Evolutionary conservation across 2,797 vertebrate species (phyloP), one percentile per base, ranked within the genome.

Genomic region (Silurus aristotelis): DNA sequence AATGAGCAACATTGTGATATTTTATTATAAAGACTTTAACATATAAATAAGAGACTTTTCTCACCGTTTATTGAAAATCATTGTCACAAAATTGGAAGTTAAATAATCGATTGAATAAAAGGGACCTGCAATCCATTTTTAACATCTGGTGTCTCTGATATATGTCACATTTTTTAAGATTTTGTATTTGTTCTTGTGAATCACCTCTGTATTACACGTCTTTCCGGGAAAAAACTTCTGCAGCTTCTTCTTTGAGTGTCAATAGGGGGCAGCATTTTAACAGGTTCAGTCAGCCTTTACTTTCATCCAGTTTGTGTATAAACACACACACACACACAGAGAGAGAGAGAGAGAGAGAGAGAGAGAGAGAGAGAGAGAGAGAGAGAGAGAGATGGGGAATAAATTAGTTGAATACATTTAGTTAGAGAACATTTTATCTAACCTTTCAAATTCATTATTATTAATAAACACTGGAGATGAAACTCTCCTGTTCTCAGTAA

Each of bases 221-320:
- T 8, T 31, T 3, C 48, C 25, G 72, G 56, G 27, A n/a, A 27
- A 60, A 43, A 78, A 58, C 67, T 64, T 73, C 43, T 66, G 27
- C 48, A 83, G 68, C 31, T 70, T 52, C 52, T 82, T 73, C 70
- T 63, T 19, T 85, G 1, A 52, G 12, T 38, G 60, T 85, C 88
- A 85, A 88, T 66, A 89, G 88, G 87, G 85, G 88, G 88, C 85
- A 84, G 86, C 82, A 87, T 76, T 83, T 80, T 27, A 55, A 87
- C 82, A 83, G 56, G 38, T 55, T 84, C 72, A 67, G 19, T 84
- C 72, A 67, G 25, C 60, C 22, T 58, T 46, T 20, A 79, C 58
- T 79, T 79, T 79, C 31, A 63, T 63, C 43, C 43, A 80, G 38
- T 43, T 43, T 64, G 77, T 10, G 4, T 56, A 19, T 61, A 43